Evolutionary conservation across 2,888 invertebrate species (phyloP).

Genomic region (Dicyrtomina minuta): DNA sequence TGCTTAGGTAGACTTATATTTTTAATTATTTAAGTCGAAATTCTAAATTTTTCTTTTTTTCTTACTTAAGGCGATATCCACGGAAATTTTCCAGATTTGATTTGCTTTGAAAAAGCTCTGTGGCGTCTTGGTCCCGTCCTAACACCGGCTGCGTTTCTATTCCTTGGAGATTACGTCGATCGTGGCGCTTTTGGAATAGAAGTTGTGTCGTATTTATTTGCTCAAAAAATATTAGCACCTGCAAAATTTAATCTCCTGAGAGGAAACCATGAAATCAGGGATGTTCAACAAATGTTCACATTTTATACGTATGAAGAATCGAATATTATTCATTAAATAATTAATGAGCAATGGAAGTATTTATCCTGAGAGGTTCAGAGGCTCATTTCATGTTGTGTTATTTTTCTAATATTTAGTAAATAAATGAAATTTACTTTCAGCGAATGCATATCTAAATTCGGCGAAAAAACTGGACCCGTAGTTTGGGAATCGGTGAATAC

Average conservation of each 20-base stretch:
- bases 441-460: constrained; percentile 70
- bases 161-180: constrained; percentile 77
- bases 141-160: constrained; percentile 67
- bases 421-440: too few species aligned
- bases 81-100: constrained; percentile 70
- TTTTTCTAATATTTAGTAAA: too few species aligned
- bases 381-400: too few species aligned
- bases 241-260: constrained; percentile 66
- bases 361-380: too few species aligned
- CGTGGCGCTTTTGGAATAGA: constrained; percentile 69
- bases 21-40: background rate
- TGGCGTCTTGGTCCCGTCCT: constrained; percentile 70
- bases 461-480: constrained; percentile 64
- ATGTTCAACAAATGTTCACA: constrained; percentile 72
- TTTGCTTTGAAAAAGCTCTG: constrained; percentile 68
- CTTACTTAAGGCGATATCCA: constrained; percentile 69
- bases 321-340: constrained; percentile 2
- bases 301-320: too few species aligned
- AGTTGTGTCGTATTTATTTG: constrained; percentile 69
- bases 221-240: constrained; percentile 70
- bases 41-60: background rate
- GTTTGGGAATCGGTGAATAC: constrained; percentile 71
- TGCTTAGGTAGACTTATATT: background rate
- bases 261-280: constrained; percentile 75
- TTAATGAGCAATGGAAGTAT: too few species aligned